Base-by-base conservation (phyloP, 2,797 vertebrate genomes). In the Kryptolebias ocellatus region DNA sequence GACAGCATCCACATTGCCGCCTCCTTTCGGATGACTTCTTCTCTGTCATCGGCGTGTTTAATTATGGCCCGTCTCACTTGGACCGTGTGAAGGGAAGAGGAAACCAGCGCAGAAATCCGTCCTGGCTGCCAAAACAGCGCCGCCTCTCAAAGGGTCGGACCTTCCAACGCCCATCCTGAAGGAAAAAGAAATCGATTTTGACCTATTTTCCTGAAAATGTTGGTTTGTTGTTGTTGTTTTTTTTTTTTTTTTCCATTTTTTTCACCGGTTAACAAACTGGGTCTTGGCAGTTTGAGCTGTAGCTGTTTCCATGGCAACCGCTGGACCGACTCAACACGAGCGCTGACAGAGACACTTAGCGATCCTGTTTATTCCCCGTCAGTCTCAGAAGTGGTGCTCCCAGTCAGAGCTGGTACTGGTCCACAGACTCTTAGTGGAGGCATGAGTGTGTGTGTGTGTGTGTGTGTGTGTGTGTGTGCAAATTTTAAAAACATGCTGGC, bases 271-370 rank as follows among this genome's bases (percentile, higher is more conserved):
- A 85, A 77, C 73, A 81, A 83, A 84, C 85, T 81, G 70, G 79
- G 86, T 84, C 87, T 86, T 27, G 45, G 75, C 79, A 84, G 85
- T 85, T 88, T 78, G 81, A 88, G 90, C 89, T 60, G 72, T 90
- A 86, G 79, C 83, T 88, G 92, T 93, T 91, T 89, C 91, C 87
- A 86, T 88, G 87, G 87, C 85, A 91, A 92, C 92, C 53, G 1
- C 74, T 81, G 80, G 88, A 86, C 86, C 79, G 63, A 74, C 80
- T 76, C 84, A 87, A 85, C 85, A 82, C 77, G 58, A 87, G 84
- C 84, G 64, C 83, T 81, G 87, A 89, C 83, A 72, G 84, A 92
- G 89, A 89, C 83, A 87, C 87, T 90, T 86, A 85, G 83, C 79
- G 56, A 85, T 87, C 87, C 79, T 89, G 87, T 90, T 92, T 90